A percentile compares a stretch with the other conserved stretches of the same genome.
Evolutionary conservation across 64 coral and sea anemone species (phyloP).

Genomic region (Hydrozoanthus tunicans): DNA sequence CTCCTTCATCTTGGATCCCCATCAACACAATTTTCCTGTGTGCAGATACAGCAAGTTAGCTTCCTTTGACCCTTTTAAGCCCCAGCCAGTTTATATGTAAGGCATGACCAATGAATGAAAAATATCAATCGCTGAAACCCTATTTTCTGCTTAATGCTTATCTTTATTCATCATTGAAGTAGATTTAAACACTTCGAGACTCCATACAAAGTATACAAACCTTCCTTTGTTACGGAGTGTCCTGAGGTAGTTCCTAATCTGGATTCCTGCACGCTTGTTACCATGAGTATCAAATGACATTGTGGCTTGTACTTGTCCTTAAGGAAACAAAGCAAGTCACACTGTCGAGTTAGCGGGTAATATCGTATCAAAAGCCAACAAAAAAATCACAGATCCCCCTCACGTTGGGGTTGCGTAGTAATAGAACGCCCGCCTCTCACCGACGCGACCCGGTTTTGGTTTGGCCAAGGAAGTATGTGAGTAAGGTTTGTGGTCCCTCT

Average conservation of each 20-base stretch:
- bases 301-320: not conserved
- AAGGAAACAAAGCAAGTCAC: not conserved
- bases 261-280: conserved; percentile 36
- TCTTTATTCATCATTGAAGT: too few relatives aligned
- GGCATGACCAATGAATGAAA: too few relatives aligned
- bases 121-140: too few relatives aligned
- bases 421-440: too few relatives aligned
- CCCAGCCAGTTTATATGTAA: too few relatives aligned
- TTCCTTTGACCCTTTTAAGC: not conserved
- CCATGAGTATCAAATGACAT: conserved; percentile 32
- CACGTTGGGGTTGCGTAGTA: too few relatives aligned
- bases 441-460: too few relatives aligned
- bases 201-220: not conserved
- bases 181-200: too few relatives aligned
- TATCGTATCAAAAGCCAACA: not conserved
- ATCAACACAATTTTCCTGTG: conserved; percentile 40
- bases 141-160: too few relatives aligned
- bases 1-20: conserved; percentile 33
- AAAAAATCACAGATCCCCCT: too few relatives aligned
- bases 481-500: too few relatives aligned
- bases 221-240: not conserved
- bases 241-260: conserved; percentile 25
- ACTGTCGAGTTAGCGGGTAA: not conserved
- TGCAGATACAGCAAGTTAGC: not conserved
- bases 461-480: too few relatives aligned